Base-by-base conservation (phyloP, 35 echinoderm and acorn worm species). In the Lytechinus pictus region DNA sequence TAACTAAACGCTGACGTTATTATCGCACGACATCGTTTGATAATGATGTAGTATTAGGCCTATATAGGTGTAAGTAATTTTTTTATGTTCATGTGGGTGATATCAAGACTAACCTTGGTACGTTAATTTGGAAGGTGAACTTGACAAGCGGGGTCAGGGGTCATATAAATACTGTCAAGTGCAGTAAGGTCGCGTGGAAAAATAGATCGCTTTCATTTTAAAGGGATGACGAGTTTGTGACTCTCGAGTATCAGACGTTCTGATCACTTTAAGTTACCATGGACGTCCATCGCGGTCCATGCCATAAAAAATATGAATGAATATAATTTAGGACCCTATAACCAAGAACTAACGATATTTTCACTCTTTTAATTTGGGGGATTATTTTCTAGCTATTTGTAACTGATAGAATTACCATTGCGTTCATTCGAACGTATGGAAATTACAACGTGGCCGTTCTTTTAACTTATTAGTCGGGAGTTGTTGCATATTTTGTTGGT, bases 141-240 rank as follows among this genome's bases (percentile, higher is more conserved):
- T 79, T 79, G 66, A 79, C 66, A 79, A 27, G 66, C 66, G 66
- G 66, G 66, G 66, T 79, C 66, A 79, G 66, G n/a, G 66, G 66
- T 79, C 66, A 79, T 79, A 14, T 24, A 79, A 79, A 79, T 79
- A 79, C 66, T 79, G 66, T n/a, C 66, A n/a, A 71, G 66, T 79
- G 66, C 66, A 79, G 66, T 27, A 79, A 79, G 66, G 66, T 79
- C 66, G 21, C 66, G 6, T n/a, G 19, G 16, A 24, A 24, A 14
- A 79, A 79, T 58, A 58, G 56, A 58, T 9, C 56, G 56, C 2
- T 58, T 58, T 58, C 19, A 79, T 24, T 44, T 79, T 79, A 79
- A 79, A 79, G 66, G 66, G 66, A 79, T 7, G n/a, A 24, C 21
- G 12, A 16, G 57, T 60, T 10, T 60, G 16, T 60, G 56, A 9